Conservation (phyloP, 2,113 vertebrate species). For the Gyps fulvus region DNA sequence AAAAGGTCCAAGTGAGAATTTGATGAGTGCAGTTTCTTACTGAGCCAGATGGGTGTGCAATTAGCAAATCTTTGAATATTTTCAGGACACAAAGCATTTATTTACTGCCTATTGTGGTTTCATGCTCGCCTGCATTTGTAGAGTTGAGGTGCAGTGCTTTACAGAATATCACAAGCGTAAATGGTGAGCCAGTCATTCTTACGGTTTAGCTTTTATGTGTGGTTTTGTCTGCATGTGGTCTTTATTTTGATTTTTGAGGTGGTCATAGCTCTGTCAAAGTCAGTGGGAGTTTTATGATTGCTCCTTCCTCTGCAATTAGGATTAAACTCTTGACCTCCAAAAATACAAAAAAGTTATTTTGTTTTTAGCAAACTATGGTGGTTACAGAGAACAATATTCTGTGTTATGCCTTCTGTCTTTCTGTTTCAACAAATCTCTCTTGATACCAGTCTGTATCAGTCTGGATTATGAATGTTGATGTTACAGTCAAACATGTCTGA, state of each 20-base stretch:
- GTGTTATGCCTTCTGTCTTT: background rate
- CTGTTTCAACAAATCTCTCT: background rate
- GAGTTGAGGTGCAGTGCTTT: background rate
- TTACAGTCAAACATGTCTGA: background rate
- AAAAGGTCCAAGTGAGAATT: background rate
- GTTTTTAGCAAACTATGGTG: background rate
- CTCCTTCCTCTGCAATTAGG: background rate
- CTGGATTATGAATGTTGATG: background rate
- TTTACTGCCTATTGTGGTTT: background rate
- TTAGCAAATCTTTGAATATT: background rate
- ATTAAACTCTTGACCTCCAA: background rate
- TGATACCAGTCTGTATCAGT: background rate
- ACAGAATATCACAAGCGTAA: background rate
- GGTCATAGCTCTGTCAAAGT: background rate
- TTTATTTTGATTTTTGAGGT: background rate
- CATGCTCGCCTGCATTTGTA: background rate
- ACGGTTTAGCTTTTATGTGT: background rate
- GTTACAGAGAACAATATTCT: background rate
- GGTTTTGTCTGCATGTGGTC: background rate
- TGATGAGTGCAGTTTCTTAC: constrained; percentile 15
- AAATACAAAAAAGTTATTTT: background rate
- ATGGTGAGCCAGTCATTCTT: background rate
- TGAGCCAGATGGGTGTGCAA: constrained; percentile 53
- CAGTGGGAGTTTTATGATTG: background rate
- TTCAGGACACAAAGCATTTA: background rate